Evolutionary conservation across 2,113 vertebrate genomes (phyloP).

Genomic region (Muntiacus muntjak): DNA sequence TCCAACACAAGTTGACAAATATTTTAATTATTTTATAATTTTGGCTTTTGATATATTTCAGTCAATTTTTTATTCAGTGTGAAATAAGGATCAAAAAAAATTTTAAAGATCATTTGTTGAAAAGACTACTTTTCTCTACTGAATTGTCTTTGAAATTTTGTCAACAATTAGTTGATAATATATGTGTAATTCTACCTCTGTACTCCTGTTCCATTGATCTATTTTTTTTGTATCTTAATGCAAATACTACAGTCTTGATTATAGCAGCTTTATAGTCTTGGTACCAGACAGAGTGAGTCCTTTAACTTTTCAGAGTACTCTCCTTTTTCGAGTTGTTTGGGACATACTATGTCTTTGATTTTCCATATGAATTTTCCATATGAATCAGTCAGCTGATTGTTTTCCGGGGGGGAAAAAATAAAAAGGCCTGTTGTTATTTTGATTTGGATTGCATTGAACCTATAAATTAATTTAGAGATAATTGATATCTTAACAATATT

Average conservation of each 20-base stretch:
- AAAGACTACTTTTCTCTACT: not conserved
- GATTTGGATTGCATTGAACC: not conserved
- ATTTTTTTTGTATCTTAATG: not conserved
- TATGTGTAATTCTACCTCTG: not conserved
- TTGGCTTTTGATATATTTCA: not conserved
- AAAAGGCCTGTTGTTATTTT: not conserved
- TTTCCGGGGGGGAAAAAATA: not conserved
- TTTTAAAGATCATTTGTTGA: not conserved
- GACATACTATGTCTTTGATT: not conserved
- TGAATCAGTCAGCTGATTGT: not conserved
- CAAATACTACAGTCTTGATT: not conserved
- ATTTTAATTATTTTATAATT: not conserved
- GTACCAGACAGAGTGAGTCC: not conserved
- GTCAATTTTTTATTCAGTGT: not conserved
- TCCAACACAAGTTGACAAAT: not conserved
- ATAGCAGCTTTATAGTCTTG: not conserved
- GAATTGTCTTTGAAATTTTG: not conserved
- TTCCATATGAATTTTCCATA: not conserved
- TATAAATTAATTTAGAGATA: not conserved
- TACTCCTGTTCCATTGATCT: not conserved
- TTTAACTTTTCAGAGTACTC: not conserved
- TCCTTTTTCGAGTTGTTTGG: not conserved
- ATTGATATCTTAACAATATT: not conserved
- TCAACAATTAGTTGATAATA: not conserved
- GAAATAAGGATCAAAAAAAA: not conserved